Evolutionary conservation across 1,140 invertebrate species (phyloP).

Genomic region (Aphaenogaster rudis): DNA sequence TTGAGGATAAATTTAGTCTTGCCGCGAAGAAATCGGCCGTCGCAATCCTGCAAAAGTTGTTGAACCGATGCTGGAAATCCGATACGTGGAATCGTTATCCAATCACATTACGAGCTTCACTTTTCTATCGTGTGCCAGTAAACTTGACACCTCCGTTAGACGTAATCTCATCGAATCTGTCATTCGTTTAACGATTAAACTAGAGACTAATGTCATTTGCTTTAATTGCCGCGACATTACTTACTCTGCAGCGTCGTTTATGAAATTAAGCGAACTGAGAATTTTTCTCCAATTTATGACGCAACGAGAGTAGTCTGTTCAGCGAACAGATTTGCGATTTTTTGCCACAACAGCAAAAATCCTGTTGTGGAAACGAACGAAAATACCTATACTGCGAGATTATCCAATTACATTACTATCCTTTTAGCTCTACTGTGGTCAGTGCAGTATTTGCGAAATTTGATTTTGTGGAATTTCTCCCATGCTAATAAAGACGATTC

Average conservation of each 20-base stretch:
- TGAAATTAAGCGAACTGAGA: slow-evolving; percentile 24
- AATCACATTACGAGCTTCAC: slow-evolving; percentile 40
- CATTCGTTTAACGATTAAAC: slow-evolving; percentile 44
- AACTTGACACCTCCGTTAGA: slow-evolving; percentile 32
- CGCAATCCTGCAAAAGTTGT: slow-evolving; percentile 29
- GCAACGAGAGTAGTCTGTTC: background rate
- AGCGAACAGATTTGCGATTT: background rate
- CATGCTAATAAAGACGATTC: background rate
- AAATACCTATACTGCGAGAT: background rate
- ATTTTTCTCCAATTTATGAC: slow-evolving; percentile 6
- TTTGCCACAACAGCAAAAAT: background rate
- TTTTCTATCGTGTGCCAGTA: slow-evolving; percentile 34
- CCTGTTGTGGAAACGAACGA: background rate
- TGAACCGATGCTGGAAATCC: slow-evolving; percentile 27
- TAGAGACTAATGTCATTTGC: slow-evolving; percentile 11
- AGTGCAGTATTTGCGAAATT: background rate
- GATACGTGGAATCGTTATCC: slow-evolving; percentile 44
- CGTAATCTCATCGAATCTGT: slow-evolving; percentile 18
- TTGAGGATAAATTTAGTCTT: slow-evolving; percentile 26
- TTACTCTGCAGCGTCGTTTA: background rate
- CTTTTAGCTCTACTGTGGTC: background rate
- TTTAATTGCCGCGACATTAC: slow-evolving; percentile 7
- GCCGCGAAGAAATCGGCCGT: background rate
- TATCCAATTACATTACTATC: slow-evolving; percentile 47
- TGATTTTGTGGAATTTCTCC: slow-evolving; percentile 16